Conservation (phyloP, 2,888 invertebrate genomes). For the Ypsolopha sequella region DNA sequence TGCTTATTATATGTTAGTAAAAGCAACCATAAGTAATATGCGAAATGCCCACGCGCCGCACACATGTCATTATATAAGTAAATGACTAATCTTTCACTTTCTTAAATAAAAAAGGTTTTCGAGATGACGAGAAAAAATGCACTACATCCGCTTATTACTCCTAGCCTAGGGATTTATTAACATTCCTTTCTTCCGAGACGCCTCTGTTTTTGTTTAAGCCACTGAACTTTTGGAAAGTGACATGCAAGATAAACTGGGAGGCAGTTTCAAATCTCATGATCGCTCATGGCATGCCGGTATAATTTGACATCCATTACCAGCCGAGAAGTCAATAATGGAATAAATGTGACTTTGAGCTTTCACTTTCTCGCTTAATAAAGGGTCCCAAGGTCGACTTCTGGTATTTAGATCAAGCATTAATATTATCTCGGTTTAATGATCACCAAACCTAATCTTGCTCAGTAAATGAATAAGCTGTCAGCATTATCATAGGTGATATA, state of each 20-base stretch:
- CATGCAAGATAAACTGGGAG: background rate
- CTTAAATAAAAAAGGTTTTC: constrained; percentile 12
- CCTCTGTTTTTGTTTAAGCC: too few relatives aligned
- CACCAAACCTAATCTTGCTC: background rate
- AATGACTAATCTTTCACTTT: background rate
- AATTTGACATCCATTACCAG: constrained; percentile 27
- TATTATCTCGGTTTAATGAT: constrained; percentile 1
- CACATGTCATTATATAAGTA: background rate
- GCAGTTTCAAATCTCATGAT: background rate
- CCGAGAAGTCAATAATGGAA: constrained; percentile 23
- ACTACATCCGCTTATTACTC: constrained; percentile 2
- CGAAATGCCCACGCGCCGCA: too few relatives aligned
- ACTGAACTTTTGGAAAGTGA: too few relatives aligned
- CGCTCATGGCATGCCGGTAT: constrained; percentile 12
- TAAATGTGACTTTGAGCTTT: constrained; percentile 29
- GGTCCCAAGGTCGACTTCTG: constrained; percentile 40
- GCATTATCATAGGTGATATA: constrained; percentile 5
- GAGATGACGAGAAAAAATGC: constrained; percentile 20
- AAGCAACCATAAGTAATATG: too few relatives aligned
- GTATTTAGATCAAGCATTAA: constrained; percentile 22
- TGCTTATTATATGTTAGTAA: too few relatives aligned
- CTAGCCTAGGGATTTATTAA: constrained; percentile 12
- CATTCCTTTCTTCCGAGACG: constrained; percentile 8
- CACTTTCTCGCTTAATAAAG: constrained; percentile 49
- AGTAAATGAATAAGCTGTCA: background rate